A percentile compares a stretch with the other conserved stretches of the same genome.
These are phyloP conservation scores for Dynastes maya DNA, from an alignment of 2,888 invertebrate genomes.

Conservation along the genomic window DNA sequence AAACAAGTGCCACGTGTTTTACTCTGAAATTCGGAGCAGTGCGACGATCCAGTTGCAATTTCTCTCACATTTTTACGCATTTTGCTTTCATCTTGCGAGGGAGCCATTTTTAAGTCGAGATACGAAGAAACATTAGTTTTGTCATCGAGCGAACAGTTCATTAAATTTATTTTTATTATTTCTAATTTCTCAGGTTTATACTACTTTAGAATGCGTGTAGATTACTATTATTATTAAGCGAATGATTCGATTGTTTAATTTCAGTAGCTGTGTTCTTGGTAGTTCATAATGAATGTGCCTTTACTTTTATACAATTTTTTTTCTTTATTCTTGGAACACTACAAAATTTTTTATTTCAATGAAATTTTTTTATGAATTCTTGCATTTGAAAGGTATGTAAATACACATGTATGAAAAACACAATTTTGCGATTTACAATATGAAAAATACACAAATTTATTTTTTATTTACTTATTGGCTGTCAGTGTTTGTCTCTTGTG, in stretches of 20 bases:
- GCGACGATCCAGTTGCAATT: conserved; percentile 27
- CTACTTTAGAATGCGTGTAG: conserved; percentile 58
- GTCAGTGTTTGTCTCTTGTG: conserved; percentile 36
- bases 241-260: conserved; percentile 41
- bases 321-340: conserved; percentile 4
- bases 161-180: conserved; percentile 48
- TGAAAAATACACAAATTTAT: conserved; percentile 10
- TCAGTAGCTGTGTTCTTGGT: conserved; percentile 40
- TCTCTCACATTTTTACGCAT: conserved; percentile 38
- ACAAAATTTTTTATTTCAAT: background rate
- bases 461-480: conserved; percentile 27
- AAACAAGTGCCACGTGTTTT: conserved; percentile 30
- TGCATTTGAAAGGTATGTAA: conserved; percentile 37
- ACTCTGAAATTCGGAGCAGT: conserved; percentile 41
- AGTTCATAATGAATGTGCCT: conserved; percentile 26
- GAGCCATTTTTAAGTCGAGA: conserved; percentile 53
- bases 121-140: conserved; percentile 16
- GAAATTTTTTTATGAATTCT: conserved; percentile 17
- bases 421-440: background rate
- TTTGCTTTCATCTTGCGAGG: conserved; percentile 62
- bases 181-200: conserved; percentile 53
- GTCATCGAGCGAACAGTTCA: conserved; percentile 28
- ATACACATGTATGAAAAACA: conserved; percentile 29
- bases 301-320: conserved; percentile 4
- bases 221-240: conserved; percentile 22